These are phyloP conservation scores for Darevskia mixta DNA, from an alignment of 2,797 vertebrate genomes.

Conservation along the genomic window DNA sequence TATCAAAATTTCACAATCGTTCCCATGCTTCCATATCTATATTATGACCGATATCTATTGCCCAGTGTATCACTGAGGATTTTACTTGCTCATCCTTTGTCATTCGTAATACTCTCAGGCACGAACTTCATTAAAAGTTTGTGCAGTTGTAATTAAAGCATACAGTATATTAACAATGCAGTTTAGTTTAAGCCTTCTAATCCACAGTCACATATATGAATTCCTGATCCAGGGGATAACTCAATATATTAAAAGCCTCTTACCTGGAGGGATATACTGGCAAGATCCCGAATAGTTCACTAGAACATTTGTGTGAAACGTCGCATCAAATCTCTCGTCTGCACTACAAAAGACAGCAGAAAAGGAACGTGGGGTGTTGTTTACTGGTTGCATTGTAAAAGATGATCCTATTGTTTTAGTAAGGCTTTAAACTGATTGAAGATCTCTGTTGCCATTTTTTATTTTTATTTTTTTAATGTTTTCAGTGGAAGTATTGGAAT, in stretches of 20 bases:
- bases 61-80: too few relatives aligned
- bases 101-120: neutral
- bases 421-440: neutral
- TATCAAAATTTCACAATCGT: too few relatives aligned
- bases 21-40: too few relatives aligned
- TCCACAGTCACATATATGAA: neutral
- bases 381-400: neutral
- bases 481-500: neutral
- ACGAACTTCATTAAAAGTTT: neutral
- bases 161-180: neutral
- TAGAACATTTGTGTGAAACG: conserved; percentile 92
- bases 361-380: conserved; percentile 1
- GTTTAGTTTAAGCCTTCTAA: neutral
- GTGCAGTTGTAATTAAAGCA: neutral
- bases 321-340: conserved; percentile 93
- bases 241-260: conserved; percentile 30
- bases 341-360: conserved; percentile 78
- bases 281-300: conserved; percentile 89
- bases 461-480: neutral
- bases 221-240: neutral
- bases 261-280: conserved; percentile 94
- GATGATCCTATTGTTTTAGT: neutral
- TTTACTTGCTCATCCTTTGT: too few relatives aligned
- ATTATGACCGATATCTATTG: too few relatives aligned
- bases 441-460: neutral